These are phyloP conservation scores for Anser cygnoides DNA, from an alignment of 2,113 vertebrate species.

Conservation along the genomic window DNA sequence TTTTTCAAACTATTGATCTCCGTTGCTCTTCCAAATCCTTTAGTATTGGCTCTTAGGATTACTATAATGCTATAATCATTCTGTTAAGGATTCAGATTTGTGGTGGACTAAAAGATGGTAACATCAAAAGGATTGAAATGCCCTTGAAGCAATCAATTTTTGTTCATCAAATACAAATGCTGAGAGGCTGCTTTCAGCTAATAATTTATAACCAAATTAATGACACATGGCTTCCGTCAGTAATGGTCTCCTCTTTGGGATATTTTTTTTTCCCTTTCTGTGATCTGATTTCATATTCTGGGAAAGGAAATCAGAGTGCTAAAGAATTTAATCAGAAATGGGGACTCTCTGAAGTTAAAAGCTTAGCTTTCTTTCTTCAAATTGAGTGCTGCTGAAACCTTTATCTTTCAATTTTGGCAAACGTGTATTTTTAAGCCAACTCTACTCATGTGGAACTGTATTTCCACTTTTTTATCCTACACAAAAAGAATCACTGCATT, in stretches of 20 bases:
- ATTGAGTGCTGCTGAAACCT: slow-evolving; percentile 37
- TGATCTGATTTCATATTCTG: slow-evolving; percentile 78
- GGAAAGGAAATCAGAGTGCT: slow-evolving; percentile 67
- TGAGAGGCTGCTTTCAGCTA: slow-evolving; percentile 80
- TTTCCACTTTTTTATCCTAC: background rate
- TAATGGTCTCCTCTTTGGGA: slow-evolving; percentile 67
- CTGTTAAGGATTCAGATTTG: slow-evolving; percentile 87
- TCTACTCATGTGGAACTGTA: background rate
- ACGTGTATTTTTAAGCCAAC: background rate
- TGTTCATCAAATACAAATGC: slow-evolving; percentile 86
- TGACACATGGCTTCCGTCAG: slow-evolving; percentile 78
- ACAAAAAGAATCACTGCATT: background rate
- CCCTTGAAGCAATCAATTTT: slow-evolving; percentile 87
- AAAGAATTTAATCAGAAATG: slow-evolving; percentile 72
- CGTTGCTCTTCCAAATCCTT: slow-evolving; percentile 85
- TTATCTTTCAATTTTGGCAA: slow-evolving; percentile 2
- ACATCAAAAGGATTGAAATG: slow-evolving; percentile 87
- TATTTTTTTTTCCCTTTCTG: slow-evolving; percentile 60
- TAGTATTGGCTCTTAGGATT: slow-evolving; percentile 89
- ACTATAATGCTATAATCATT: slow-evolving; percentile 90
- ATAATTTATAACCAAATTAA: slow-evolving; percentile 87
- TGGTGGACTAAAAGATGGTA: slow-evolving; percentile 80
- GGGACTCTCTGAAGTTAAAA: slow-evolving; percentile 50
- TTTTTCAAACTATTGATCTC: slow-evolving; percentile 88
- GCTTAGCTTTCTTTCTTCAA: slow-evolving; percentile 40